Evolutionary conservation across 1,140 invertebrate genomes (phyloP).

Genomic region (Drosophila yakuba): DNA sequence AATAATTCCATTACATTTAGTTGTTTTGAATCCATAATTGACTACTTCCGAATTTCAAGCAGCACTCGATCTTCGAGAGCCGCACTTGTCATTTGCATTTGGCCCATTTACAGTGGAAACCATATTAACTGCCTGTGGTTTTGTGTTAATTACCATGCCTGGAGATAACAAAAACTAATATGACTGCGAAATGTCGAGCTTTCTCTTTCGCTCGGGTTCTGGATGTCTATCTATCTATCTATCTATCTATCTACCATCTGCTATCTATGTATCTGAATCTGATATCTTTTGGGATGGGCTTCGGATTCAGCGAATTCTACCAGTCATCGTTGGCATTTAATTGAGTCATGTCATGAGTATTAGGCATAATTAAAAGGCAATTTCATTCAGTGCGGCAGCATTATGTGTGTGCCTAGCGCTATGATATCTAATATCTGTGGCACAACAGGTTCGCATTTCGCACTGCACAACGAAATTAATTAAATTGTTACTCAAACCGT

Average conservation of each 20-base stretch:
- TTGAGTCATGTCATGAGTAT: constrained; percentile 60
- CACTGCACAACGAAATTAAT: constrained; percentile 62
- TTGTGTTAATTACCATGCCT: constrained; percentile 38
- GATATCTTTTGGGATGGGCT: constrained; percentile 6
- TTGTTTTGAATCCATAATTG: neutral
- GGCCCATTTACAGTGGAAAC: neutral
- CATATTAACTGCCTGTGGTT: neutral
- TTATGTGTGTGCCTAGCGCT: constrained; percentile 14
- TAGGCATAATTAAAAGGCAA: constrained; percentile 75
- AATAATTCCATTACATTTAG: too few relatives aligned
- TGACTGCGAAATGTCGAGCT: constrained; percentile 22
- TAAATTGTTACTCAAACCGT: constrained; percentile 75
- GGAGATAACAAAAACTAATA: constrained; percentile 45
- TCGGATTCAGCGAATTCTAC: neutral
- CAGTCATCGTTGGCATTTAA: constrained; percentile 51
- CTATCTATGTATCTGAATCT: neutral
- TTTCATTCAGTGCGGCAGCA: constrained; percentile 39
- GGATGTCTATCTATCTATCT: neutral
- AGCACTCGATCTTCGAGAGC: constrained; percentile 13
- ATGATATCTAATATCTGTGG: constrained; percentile 55
- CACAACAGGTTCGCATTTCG: constrained; percentile 74
- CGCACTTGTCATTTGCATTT: constrained; percentile 15
- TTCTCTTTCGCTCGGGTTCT: constrained; percentile 17
- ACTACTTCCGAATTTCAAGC: constrained; percentile 1
- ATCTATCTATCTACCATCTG: too few relatives aligned